A percentile compares a stretch with the other conserved stretches of the same genome.
phyloP scores from a whole-genome alignment of 2,888 invertebrate species.

The Leptinotarsa juncta region DNA sequence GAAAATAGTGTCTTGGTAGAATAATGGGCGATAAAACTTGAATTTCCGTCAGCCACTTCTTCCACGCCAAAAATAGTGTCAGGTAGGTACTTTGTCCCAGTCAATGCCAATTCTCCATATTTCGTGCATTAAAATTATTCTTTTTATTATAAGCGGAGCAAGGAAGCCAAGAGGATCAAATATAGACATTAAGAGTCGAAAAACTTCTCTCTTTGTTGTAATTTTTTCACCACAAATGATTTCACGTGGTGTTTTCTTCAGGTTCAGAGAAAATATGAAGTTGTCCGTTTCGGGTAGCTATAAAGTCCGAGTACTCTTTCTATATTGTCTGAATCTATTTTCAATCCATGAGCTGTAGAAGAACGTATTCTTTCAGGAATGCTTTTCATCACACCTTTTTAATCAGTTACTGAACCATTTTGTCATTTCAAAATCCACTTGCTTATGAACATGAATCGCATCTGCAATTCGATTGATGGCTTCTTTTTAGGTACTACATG shows the following conservation, averaged over 20 bases:
- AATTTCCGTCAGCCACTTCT: not conserved
- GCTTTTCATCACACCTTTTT: not conserved
- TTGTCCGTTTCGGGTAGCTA: too few species aligned
- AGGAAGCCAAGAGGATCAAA: not conserved
- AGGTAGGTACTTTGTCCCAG: not conserved
- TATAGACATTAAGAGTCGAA: not conserved
- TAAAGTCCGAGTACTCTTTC: too few species aligned
- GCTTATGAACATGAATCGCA: not conserved
- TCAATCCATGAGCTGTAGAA: not conserved
- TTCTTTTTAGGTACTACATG: not conserved
- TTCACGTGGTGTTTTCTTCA: too few species aligned
- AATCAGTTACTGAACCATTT: not conserved
- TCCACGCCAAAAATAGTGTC: not conserved
- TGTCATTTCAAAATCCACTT: not conserved
- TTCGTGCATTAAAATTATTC: not conserved
- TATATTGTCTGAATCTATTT: not conserved
- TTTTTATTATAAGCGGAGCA: not conserved
- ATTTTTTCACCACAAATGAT: not conserved
- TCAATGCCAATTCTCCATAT: slow-evolving; percentile 2
- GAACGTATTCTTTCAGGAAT: not conserved
- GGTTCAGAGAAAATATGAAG: too few species aligned
- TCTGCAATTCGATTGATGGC: not conserved
- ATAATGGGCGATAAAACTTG: not conserved
- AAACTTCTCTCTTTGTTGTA: not conserved
- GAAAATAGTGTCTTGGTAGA: slow-evolving; percentile 4